Conservation (phyloP, 2,113 vertebrate species). For the Perca schrenkii region DNA sequence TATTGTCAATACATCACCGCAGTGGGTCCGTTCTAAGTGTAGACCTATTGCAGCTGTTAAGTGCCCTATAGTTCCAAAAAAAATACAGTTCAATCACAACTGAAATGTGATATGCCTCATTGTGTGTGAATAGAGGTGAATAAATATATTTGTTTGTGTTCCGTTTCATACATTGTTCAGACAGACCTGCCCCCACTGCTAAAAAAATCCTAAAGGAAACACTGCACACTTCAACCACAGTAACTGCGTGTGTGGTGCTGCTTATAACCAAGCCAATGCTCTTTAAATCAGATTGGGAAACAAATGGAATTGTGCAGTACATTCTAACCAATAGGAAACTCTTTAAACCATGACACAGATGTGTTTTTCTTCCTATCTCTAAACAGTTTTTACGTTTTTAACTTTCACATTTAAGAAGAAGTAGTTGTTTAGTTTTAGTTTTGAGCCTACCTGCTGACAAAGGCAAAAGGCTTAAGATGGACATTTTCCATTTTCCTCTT, state of each 20-base stretch:
- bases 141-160: no score
- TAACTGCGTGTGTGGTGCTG: slow-evolving; percentile 41
- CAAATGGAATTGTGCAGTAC: background rate
- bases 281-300: slow-evolving; percentile 13
- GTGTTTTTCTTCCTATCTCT: background rate
- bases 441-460: background rate
- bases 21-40: no score
- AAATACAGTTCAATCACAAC: no score
- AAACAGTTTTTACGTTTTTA: background rate
- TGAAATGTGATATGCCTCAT: no score
- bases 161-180: no score
- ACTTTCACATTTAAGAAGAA: background rate
- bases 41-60: no score
- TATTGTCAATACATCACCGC: no score
- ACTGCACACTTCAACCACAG: slow-evolving; percentile 24
- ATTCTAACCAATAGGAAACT: background rate
- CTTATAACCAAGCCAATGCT: slow-evolving; percentile 19
- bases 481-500: background rate
- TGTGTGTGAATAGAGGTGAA: no score
- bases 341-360: background rate
- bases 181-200: no score
- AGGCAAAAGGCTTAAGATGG: background rate
- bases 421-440: background rate
- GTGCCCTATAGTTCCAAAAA: no score
- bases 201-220: no score